Evolutionary conservation across 2,797 vertebrate species (phyloP).

Genomic region (Adrianichthys oophorus): DNA sequence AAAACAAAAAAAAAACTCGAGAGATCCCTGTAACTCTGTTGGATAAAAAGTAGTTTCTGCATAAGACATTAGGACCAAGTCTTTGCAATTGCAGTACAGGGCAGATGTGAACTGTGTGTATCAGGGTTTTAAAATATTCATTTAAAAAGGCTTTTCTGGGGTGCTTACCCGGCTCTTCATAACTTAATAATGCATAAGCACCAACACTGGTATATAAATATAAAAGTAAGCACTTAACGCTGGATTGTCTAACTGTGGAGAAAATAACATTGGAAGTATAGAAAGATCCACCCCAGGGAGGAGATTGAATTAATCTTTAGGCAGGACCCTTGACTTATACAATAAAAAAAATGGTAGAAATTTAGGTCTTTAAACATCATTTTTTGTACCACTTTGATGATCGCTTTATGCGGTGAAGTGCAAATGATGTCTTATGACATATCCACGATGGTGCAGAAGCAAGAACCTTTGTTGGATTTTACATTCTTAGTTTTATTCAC

Average conservation of each 20-base stretch:
- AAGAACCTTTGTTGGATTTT: constrained; percentile 53
- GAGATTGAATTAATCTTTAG: constrained; percentile 44
- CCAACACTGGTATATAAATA: constrained; percentile 70
- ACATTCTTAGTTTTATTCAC: constrained; percentile 46
- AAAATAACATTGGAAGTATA: constrained; percentile 50
- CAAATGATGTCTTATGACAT: constrained; percentile 55
- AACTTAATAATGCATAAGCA: constrained; percentile 77
- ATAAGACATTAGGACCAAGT: constrained; percentile 45
- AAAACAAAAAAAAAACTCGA: constrained; percentile 10
- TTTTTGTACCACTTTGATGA: constrained; percentile 41
- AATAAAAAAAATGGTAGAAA: constrained; percentile 25
- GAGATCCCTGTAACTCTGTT: constrained; percentile 20
- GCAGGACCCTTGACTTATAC: constrained; percentile 46
- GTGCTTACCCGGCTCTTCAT: constrained; percentile 70
- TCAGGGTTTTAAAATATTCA: constrained; percentile 80
- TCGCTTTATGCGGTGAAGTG: constrained; percentile 30
- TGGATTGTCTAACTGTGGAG: constrained; percentile 61
- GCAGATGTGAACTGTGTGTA: constrained; percentile 69
- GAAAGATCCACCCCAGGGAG: constrained; percentile 33
- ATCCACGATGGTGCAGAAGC: constrained; percentile 52
- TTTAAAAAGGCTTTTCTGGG: constrained; percentile 72
- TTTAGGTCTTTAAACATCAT: constrained; percentile 20
- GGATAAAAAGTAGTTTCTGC: constrained; percentile 34
- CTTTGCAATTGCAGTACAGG: constrained; percentile 49
- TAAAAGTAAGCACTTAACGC: constrained; percentile 74